phyloP scores from a whole-genome alignment of 2,797 vertebrate genomes.

The Urosaurus nigricauda region DNA sequence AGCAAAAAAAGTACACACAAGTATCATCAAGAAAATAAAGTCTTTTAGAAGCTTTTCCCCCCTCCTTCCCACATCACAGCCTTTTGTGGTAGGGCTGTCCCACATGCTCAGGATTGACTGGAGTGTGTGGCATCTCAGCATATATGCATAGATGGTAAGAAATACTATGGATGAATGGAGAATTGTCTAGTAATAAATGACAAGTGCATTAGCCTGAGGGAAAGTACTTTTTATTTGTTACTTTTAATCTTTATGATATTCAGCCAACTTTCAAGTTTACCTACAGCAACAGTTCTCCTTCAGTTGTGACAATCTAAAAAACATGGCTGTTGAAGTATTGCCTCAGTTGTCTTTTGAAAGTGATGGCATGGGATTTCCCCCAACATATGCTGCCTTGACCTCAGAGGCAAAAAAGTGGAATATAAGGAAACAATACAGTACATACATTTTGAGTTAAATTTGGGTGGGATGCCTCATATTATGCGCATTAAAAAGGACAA shows the following conservation, averaged over 20 bases:
- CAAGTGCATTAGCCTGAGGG: background rate
- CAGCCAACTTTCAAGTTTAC: background rate
- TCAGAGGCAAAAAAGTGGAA: no score
- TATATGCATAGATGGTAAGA: no score
- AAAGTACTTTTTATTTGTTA: background rate
- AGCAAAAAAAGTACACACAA: background rate
- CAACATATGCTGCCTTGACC: no score
- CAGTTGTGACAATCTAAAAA: background rate
- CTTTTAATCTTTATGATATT: background rate
- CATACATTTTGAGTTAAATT: background rate
- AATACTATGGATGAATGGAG: background rate
- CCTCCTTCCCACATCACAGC: background rate
- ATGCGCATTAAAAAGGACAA: background rate
- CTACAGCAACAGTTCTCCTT: background rate
- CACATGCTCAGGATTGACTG: background rate
- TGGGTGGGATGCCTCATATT: background rate
- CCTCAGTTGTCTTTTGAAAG: background rate
- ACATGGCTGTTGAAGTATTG: accelerated
- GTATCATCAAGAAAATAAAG: background rate
- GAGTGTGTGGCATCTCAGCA: background rate
- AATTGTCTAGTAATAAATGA: background rate
- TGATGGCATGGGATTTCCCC: no score
- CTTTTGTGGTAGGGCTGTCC: background rate
- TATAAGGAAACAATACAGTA: background rate
- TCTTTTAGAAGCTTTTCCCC: background rate